Base-by-base conservation (phyloP, 2,888 invertebrate species). In the Melieria crassipennis region DNA sequence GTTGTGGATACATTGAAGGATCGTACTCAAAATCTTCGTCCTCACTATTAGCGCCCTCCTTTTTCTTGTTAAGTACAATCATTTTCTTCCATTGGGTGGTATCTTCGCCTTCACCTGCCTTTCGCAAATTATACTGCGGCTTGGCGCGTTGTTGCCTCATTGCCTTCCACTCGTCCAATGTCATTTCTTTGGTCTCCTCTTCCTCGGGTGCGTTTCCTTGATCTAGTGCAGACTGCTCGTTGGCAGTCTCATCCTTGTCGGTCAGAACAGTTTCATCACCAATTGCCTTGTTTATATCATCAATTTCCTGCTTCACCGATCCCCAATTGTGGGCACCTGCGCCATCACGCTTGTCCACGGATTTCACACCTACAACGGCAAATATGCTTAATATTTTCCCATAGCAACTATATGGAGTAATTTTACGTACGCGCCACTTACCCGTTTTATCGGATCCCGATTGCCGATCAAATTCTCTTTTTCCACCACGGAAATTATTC, bases 311-410 rank as follows among this genome's bases (percentile, higher is more conserved):
- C 88, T 94, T 94, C 81, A 94, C 91, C 77, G 94, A 94, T 80
- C 97, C 97, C 97, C 98, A 98, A 89, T 98, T 98, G 87, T 96
- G 95, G 78, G 96, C 93, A 77, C 97, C 98, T 86, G 92, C 94
- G 80, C 97, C 98, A 82, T 98, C 97, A 78, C 95, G 93, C 88
- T 98, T 98, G 87, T 97, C 97, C 80, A 95, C 91, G 76, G 96
- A 91, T 88, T 97, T 97, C 76, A 97, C 92, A 82, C 82, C 82
- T 82, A 58, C 0, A 65, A 72, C 13, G 50, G 10, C 1, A 57
- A 57, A 16, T 56, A 7, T 52, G 11, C 9, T 7, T 52, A 7
- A 52, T 9, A 4, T 3, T 50, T 50, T 50, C 3, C 11, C 30
- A 30, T 3, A 30, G 30, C 30, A 30, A 30, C 30, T 30, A 30